phyloP scores from a whole-genome alignment of 2,797 vertebrate species.

The Alectoris magna region DNA sequence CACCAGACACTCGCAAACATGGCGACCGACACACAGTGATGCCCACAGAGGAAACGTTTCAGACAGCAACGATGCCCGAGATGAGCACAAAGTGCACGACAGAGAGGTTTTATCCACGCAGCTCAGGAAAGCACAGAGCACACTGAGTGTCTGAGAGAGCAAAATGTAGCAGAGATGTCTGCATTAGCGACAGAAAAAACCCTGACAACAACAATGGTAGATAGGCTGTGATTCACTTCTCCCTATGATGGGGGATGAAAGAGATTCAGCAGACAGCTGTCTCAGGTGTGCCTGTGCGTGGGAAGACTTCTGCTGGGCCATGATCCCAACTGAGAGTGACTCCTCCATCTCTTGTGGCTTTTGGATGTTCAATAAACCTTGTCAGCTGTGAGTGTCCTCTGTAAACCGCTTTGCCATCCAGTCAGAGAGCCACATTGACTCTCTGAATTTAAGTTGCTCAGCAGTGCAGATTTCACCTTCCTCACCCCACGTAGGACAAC shows the following conservation, averaged over 20 bases:
- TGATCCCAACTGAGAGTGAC: accelerated
- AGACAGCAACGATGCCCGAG: constrained; percentile 45
- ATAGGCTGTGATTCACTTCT: neutral
- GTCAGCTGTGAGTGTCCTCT: neutral
- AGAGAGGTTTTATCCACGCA: constrained; percentile 19
- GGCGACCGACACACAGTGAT: constrained; percentile 64
- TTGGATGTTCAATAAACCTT: neutral
- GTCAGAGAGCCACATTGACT: neutral
- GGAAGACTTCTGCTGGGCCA: neutral
- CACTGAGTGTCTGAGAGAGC: constrained; percentile 28
- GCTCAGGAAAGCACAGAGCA: constrained; percentile 61
- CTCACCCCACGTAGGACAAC: neutral
- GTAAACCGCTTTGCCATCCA: neutral
- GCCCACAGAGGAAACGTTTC: constrained; percentile 54
- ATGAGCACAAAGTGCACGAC: constrained; percentile 23
- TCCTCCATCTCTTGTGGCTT: neutral
- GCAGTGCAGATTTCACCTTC: neutral
- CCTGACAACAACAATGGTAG: neutral
- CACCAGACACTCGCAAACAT: constrained; percentile 65
- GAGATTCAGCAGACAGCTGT: neutral
- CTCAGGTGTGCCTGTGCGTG: neutral
- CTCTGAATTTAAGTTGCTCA: neutral
- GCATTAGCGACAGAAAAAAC: constrained; percentile 21
- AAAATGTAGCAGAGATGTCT: constrained; percentile 10
- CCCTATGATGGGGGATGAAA: neutral